phyloP scores from a whole-genome alignment of 1,140 invertebrate genomes.

The Streblospio benedicti region DNA sequence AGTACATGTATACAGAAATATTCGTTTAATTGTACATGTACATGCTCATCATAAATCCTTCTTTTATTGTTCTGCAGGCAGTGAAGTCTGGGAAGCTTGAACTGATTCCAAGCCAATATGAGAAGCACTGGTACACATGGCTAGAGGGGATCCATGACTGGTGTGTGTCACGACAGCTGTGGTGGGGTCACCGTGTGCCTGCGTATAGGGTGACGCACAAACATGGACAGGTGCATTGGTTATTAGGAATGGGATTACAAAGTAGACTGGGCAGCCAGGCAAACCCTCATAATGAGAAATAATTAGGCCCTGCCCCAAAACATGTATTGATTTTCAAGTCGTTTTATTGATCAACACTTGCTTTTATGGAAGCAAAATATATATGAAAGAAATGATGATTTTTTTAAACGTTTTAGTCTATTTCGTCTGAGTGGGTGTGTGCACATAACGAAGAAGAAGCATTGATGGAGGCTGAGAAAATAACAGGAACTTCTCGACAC shows the following conservation, averaged over 20 bases:
- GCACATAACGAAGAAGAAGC: conserved; percentile 78
- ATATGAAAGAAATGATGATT: no score
- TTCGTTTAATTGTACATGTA: neutral
- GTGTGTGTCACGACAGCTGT: conserved; percentile 96
- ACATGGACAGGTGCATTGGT: conserved; percentile 40
- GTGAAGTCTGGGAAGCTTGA: conserved; percentile 79
- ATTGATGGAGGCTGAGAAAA: conserved; percentile 63
- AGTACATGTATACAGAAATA: neutral
- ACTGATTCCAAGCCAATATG: conserved; percentile 84
- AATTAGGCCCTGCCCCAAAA: no score
- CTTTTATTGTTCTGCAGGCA: conserved; percentile 16
- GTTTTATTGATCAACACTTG: no score
- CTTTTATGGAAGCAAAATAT: no score
- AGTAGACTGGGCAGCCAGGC: neutral
- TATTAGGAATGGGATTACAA: neutral
- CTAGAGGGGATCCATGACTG: conserved; percentile 81
- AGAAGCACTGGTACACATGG: conserved; percentile 92
- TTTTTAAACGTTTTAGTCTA: no score
- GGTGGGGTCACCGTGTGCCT: conserved; percentile 99
- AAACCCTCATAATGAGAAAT: neutral
- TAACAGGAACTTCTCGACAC: neutral
- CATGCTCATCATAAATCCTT: neutral
- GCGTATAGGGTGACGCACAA: conserved; percentile 71
- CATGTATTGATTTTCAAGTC: no score
- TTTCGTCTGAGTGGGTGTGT: conserved; percentile 85